Conservation (phyloP, 1,140 invertebrate species). For the Pseudomyrmex cubaensis region DNA sequence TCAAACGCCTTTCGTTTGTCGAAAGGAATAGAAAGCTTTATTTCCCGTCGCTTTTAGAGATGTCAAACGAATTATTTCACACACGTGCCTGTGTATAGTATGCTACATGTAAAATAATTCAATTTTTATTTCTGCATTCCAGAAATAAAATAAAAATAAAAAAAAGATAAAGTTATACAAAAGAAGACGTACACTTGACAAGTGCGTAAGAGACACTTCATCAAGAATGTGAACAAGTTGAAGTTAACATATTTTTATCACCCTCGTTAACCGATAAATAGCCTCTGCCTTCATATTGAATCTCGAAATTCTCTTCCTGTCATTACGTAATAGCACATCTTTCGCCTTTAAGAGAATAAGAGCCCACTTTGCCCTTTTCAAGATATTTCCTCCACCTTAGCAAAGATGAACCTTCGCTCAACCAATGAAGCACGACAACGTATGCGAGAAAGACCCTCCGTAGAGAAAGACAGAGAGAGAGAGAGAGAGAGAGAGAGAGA, state of each 20-base stretch:
- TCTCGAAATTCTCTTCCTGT: slow-evolving; percentile 35
- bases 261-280: not conserved
- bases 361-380: slow-evolving; percentile 41
- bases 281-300: not conserved
- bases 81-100: not conserved
- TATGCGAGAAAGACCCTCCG: not conserved
- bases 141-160: not conserved
- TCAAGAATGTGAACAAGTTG: slow-evolving; percentile 20
- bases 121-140: too few species aligned
- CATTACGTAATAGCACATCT: slow-evolving; percentile 45
- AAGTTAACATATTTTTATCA: slow-evolving; percentile 53
- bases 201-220: not conserved
- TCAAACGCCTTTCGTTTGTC: not conserved
- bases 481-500: too few species aligned
- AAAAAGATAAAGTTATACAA: not conserved
- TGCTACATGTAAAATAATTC: too few species aligned
- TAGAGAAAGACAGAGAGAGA: too few species aligned
- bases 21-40: slow-evolving; percentile 3
- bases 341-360: slow-evolving; percentile 31
- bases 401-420: slow-evolving; percentile 1
- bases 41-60: not conserved
- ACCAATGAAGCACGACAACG: slow-evolving; percentile 29
- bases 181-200: not conserved
- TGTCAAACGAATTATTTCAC: not conserved
- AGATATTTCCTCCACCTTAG: not conserved